Evolutionary conservation across 2,888 invertebrate genomes (phyloP).

Genomic region (Drosophila trichaetosa): DNA sequence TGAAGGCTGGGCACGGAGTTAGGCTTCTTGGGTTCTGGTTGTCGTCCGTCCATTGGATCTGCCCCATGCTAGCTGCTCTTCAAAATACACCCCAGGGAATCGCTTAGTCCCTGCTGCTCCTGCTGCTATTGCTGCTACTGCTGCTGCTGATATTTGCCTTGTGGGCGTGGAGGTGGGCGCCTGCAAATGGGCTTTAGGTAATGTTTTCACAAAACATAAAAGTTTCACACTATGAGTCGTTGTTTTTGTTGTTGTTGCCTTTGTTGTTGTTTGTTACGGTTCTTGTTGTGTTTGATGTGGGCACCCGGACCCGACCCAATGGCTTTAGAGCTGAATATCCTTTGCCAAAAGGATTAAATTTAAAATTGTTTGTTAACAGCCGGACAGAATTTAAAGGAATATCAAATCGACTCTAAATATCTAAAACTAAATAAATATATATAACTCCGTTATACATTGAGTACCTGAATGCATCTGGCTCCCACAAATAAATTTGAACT

Average conservation of each 20-base stretch:
- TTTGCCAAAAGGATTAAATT: slow-evolving; percentile 39
- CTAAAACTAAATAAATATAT: not conserved
- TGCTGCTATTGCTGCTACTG: slow-evolving; percentile 3
- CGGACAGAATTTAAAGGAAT: not conserved
- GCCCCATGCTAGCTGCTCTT: slow-evolving; percentile 40
- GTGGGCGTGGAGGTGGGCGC: slow-evolving; percentile 12
- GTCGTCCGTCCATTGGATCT: slow-evolving; percentile 26
- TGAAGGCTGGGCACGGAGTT: slow-evolving; percentile 37
- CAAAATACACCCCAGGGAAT: slow-evolving; percentile 76
- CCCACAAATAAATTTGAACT: not conserved
- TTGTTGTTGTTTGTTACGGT: slow-evolving; percentile 29
- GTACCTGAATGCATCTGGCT: not conserved
- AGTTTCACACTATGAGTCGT: slow-evolving; percentile 65
- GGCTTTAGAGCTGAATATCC: slow-evolving; percentile 28
- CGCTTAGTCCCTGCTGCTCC: slow-evolving; percentile 37
- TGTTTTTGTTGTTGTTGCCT: slow-evolving; percentile 25
- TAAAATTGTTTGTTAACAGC: slow-evolving; percentile 22
- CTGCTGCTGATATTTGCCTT: slow-evolving; percentile 11
- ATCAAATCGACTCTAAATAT: not conserved
- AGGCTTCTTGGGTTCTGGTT: slow-evolving; percentile 18
- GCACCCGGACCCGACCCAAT: not conserved
- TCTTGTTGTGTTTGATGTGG: slow-evolving; percentile 32
- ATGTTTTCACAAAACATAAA: slow-evolving; percentile 72
- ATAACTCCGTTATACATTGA: too few relatives aligned
- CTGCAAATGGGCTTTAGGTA: slow-evolving; percentile 64